phyloP scores from a whole-genome alignment of 2,888 invertebrate species.

The Dastarcus helophoroides region DNA sequence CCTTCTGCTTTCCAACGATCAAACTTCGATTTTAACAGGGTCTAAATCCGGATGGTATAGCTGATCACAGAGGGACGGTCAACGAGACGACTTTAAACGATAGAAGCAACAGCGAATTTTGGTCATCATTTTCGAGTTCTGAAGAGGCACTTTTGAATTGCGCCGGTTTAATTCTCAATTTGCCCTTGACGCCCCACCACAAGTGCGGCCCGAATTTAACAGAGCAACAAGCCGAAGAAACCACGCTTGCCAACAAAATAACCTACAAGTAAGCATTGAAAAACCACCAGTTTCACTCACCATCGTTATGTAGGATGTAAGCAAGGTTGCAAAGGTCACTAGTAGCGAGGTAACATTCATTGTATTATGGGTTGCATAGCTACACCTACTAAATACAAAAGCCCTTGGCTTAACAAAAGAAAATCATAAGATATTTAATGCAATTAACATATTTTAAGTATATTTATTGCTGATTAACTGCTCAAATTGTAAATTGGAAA shows the following conservation, averaged over 20 bases:
- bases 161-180: conserved; percentile 58
- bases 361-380: no score
- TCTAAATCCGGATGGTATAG: conserved; percentile 50
- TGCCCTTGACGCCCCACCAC: conserved; percentile 55
- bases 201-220: conserved; percentile 39
- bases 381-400: no score
- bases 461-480: no score
- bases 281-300: not conserved
- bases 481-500: conserved; percentile 2
- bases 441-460: no score
- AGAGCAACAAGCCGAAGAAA: conserved; percentile 38
- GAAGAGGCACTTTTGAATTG: conserved; percentile 66
- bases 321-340: no score
- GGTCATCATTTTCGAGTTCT: conserved; percentile 72
- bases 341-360: no score
- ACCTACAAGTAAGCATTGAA: conserved; percentile 48
- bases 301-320: no score
- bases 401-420: no score
- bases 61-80: conserved; percentile 49
- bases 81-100: conserved; percentile 57
- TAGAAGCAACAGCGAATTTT: conserved; percentile 66
- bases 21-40: no score
- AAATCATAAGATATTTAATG: no score
- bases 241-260: conserved; percentile 48
- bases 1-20: no score